Evolutionary conservation across 2,113 vertebrate genomes (phyloP), one percentile per base, ranked within the genome.

Genomic region (Phaethornis superciliosus): DNA sequence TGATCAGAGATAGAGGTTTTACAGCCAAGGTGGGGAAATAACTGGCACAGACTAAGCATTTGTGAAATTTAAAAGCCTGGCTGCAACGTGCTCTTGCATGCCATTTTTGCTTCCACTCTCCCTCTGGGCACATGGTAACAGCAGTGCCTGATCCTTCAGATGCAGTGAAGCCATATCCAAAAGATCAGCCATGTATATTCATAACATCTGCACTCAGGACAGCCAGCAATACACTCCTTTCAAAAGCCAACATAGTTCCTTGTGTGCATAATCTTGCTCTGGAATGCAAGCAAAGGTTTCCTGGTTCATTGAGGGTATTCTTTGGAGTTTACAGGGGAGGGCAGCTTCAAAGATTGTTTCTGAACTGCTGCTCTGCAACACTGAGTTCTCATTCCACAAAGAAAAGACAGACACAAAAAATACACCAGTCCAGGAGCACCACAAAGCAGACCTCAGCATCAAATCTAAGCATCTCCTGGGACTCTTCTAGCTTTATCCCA

Each of bases 201-300:
- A 3, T 10, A 69, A 33, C 83, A 64, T 30, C 76, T 80, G 58
- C 7, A 21, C 58, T 18, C 30, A 15, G 35, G 37, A 54, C 35
- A 70, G 42, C 17, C 63, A 71, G 60, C 55, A 77, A 91, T 5
- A 42, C 0, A 14, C 37, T 49, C 52, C 67, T 30, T 10, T 58
- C 1, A 1, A 54, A 44, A 59, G 2, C 21, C 64, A 64, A 12
- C 6, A 51, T 6, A 51, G 14, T 33, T 30, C 49, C 49, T 81
- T 26, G 15, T 3, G 26, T 0, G 0, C 78, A 44, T 1, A 3
- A 17, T 37, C 71, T 24, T 2, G 11, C 49, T 60, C 63, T 1
- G 15, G 37, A 49, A 69, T 3, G 46, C 65, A 49, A 47, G 52
- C 46, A 74, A 74, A 84, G 17, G 3, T 22, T 74, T 64, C 63